phyloP scores from a whole-genome alignment of 2,113 vertebrate genomes.

The Erythrocebus patas region DNA sequence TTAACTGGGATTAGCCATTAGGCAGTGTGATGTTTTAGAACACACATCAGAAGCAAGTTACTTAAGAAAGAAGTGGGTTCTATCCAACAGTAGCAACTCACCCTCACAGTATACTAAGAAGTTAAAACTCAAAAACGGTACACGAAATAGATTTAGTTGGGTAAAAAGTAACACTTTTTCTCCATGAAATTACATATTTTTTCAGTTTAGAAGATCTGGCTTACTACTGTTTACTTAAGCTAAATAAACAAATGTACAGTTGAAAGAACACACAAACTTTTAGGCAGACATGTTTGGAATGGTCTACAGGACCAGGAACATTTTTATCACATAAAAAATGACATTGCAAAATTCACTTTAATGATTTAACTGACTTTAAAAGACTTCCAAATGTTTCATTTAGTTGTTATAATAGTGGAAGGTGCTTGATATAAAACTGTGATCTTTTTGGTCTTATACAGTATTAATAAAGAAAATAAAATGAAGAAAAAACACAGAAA shows the following conservation, averaged over 20 bases:
- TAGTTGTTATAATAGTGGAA: conserved; percentile 57
- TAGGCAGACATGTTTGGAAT: neutral
- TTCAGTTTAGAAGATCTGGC: neutral
- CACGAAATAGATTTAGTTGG: neutral
- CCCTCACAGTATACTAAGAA: neutral
- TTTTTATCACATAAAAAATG: neutral
- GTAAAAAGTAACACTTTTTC: neutral
- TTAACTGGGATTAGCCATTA: conserved; percentile 29
- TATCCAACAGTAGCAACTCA: neutral
- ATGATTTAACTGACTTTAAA: conserved; percentile 52
- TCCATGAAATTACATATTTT: neutral
- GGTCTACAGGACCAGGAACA: neutral
- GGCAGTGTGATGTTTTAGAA: neutral
- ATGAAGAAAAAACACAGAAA: conserved; percentile 53
- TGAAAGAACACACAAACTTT: neutral
- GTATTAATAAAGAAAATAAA: neutral
- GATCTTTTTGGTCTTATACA: conserved; percentile 76
- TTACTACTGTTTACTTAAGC: neutral
- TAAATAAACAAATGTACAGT: neutral
- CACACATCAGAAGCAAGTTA: conserved; percentile 36
- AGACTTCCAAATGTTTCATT: conserved; percentile 67
- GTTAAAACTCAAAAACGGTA: neutral
- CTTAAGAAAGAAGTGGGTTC: conserved; percentile 38
- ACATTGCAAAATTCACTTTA: neutral
- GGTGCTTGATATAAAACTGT: conserved; percentile 42